These are phyloP conservation scores for Acleris literana DNA, from an alignment of 2,888 invertebrate genomes.

Conservation along the genomic window DNA sequence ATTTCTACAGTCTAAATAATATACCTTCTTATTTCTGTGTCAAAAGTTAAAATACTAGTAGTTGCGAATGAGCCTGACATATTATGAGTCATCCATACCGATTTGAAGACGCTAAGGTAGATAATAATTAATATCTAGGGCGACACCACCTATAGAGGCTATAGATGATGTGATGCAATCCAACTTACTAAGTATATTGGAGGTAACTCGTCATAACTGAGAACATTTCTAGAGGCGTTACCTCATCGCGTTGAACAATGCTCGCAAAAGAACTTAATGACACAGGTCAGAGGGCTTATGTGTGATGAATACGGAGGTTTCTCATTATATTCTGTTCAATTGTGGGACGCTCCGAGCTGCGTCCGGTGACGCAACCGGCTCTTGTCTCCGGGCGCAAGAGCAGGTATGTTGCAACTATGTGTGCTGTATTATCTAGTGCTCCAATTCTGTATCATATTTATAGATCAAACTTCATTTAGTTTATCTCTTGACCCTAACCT, in stretches of 20 bases:
- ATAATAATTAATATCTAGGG: background rate
- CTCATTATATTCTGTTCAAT: slow-evolving; percentile 15
- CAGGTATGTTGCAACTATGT: slow-evolving; percentile 4
- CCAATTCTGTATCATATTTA: slow-evolving; percentile 19
- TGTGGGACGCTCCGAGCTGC: slow-evolving; percentile 1
- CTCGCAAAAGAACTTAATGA: slow-evolving; percentile 18
- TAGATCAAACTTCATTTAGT: slow-evolving; percentile 25
- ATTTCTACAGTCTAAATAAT: too few species aligned
- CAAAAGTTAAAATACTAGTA: too few species aligned
- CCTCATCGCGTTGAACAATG: background rate
- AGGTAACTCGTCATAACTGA: background rate
- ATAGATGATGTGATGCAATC: too few species aligned
- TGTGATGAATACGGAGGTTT: background rate
- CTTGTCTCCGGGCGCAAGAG: slow-evolving; percentile 2
- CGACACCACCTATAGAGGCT: too few species aligned
- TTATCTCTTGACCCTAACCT: slow-evolving; percentile 34
- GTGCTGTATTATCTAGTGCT: slow-evolving; percentile 10
- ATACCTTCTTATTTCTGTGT: too few species aligned
- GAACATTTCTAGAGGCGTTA: slow-evolving; percentile 9
- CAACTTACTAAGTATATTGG: too few species aligned
- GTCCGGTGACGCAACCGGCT: slow-evolving; percentile 25
- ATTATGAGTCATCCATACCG: too few species aligned
- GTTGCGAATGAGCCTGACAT: too few species aligned
- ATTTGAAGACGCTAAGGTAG: too few species aligned
- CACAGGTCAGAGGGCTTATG: slow-evolving; percentile 16